Conservation (phyloP, 2,113 vertebrate species). For the Phylloscopus trochiloides region DNA sequence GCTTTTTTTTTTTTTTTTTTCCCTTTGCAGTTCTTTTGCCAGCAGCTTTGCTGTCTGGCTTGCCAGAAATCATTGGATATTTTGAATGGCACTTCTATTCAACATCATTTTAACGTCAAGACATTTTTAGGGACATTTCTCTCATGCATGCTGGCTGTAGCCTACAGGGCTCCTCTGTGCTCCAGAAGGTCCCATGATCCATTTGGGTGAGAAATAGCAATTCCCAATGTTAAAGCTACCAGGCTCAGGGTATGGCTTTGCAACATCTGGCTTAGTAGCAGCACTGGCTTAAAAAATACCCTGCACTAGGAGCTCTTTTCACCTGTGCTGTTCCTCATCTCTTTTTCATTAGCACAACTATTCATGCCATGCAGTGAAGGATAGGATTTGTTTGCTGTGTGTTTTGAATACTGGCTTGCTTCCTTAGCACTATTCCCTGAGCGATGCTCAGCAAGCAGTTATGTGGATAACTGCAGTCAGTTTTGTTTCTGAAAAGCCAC, state of each 20-base stretch:
- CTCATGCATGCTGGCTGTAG: slow-evolving; percentile 45
- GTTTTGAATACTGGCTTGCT: neutral
- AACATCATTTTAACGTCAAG: slow-evolving; percentile 55
- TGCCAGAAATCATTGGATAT: slow-evolving; percentile 57
- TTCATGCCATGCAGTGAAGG: neutral
- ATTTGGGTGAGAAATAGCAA: slow-evolving; percentile 29
- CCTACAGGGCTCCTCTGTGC: slow-evolving; percentile 42
- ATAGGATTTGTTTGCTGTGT: neutral
- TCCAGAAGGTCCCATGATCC: slow-evolving; percentile 55
- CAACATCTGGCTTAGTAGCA: neutral
- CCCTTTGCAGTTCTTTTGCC: slow-evolving; percentile 46
- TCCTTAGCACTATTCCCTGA: rapidly evolving
- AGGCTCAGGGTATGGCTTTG: neutral
- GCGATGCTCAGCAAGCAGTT: neutral
- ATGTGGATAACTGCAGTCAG: neutral
- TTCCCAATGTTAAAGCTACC: neutral
- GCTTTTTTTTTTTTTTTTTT: neutral
- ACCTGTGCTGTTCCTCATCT: neutral
- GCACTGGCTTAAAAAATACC: neutral
- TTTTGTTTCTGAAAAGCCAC: neutral
- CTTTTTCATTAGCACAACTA: neutral
- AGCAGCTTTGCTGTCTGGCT: neutral
- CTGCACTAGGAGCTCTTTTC: neutral
- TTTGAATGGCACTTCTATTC: slow-evolving; percentile 50
- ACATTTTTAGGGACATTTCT: slow-evolving; percentile 41